Percentiles rank a stretch among this genome's conserved stretches.
These are phyloP conservation scores for Carassius auratus DNA, from an alignment of 2,113 vertebrate species.

Conservation along the genomic window DNA sequence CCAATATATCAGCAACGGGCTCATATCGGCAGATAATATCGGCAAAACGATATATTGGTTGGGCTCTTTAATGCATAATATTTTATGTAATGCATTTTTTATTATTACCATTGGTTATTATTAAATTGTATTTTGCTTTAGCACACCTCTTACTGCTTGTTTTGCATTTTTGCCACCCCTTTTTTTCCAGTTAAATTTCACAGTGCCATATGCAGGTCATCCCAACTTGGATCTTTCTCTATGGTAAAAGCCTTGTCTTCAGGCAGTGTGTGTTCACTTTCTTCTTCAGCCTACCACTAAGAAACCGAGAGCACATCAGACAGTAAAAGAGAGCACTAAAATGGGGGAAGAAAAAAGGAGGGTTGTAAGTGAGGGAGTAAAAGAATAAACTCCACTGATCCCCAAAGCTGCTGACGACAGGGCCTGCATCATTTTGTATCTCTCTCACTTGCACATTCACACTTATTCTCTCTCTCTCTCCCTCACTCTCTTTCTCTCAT, in stretches of 20 bases:
- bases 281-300: conserved; percentile 13
- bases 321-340: background rate
- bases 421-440: conserved; percentile 32
- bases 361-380: background rate
- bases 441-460: background rate
- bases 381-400: conserved; percentile 38
- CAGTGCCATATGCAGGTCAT: conserved; percentile 11
- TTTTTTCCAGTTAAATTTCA: background rate
- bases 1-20: too few species aligned
- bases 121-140: background rate
- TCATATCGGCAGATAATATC: too few species aligned
- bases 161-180: background rate
- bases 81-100: too few species aligned
- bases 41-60: too few species aligned
- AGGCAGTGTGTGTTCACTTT: conserved; percentile 39
- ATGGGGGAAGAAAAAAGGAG: background rate
- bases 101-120: background rate
- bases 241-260: conserved; percentile 39
- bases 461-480: background rate
- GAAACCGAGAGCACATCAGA: conserved; percentile 27
- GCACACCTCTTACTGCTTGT: background rate
- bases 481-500: background rate
- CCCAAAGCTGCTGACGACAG: conserved; percentile 50
- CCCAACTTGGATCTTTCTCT: conserved; percentile 12
- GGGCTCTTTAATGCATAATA: too few species aligned